Evolutionary conservation across 2,888 invertebrate species (phyloP).

Genomic region (Tanytarsus gracilentus): DNA sequence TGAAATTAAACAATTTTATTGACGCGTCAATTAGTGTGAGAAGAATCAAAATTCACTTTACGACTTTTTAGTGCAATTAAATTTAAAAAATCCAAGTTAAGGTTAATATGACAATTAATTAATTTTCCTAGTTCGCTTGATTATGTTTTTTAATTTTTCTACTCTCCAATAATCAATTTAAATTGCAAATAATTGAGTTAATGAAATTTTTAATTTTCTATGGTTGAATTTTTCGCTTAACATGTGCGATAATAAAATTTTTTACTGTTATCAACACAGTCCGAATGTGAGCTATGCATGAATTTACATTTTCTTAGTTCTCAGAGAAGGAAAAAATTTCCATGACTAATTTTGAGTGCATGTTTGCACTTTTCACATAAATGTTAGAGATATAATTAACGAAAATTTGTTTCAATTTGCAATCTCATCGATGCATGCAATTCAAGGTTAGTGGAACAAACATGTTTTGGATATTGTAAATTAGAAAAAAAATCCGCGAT

Average conservation of each 20-base stretch:
- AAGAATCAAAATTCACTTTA: too few relatives aligned
- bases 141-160: background rate
- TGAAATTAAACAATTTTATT: background rate
- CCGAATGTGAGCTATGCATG: background rate
- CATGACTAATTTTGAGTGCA: conserved; percentile 5
- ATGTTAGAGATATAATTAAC: background rate
- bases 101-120: background rate
- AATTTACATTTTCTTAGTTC: background rate
- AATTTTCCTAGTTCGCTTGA: background rate
- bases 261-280: conserved; percentile 8
- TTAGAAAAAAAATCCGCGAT: too few relatives aligned
- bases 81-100: too few relatives aligned
- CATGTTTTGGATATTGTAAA: too few relatives aligned
- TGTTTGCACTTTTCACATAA: conserved; percentile 25
- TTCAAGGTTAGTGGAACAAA: conserved; percentile 14
- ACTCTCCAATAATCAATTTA: conserved; percentile 9
- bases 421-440: conserved; percentile 2
- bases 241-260: background rate
- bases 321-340: conserved; percentile 13
- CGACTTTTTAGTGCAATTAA: too few relatives aligned
- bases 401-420: conserved; percentile 24
- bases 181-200: conserved; percentile 14
- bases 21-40: background rate
- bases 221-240: background rate
- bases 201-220: conserved; percentile 20